Percentiles rank a stretch among this genome's conserved stretches.
These are phyloP conservation scores for Tor tambroides DNA, from an alignment of 2,113 vertebrate genomes.

Conservation along the genomic window DNA sequence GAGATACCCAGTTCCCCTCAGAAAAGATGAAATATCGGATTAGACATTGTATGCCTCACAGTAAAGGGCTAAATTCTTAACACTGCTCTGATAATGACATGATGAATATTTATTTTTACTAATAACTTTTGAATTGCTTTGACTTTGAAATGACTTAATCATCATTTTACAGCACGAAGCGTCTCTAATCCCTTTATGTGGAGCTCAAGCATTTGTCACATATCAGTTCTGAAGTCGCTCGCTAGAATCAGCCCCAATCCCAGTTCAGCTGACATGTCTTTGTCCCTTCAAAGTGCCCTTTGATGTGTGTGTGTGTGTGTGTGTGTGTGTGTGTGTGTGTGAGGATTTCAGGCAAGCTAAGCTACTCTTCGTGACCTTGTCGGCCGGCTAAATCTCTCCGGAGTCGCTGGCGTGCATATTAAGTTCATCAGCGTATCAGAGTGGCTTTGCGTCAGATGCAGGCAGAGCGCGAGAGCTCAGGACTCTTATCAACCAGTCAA, in stretches of 20 bases:
- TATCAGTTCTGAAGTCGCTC: constrained; percentile 15
- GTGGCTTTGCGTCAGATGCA: constrained; percentile 22
- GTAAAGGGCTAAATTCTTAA: background rate
- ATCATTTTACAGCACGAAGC: constrained; percentile 28
- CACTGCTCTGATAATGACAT: background rate
- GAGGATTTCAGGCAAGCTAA: background rate
- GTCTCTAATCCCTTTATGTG: constrained; percentile 32
- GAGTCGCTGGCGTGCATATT: constrained; percentile 32
- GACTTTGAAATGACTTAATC: constrained; percentile 37
- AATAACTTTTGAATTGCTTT: constrained; percentile 27
- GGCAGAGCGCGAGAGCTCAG: constrained; percentile 4
- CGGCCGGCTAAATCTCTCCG: background rate
- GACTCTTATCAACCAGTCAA: constrained; percentile 50
- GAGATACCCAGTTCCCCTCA: background rate
- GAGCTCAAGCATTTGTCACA: constrained; percentile 16
- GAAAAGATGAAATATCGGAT: background rate
- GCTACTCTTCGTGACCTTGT: constrained; percentile 46
- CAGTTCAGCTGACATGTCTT: constrained; percentile 13
- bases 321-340: background rate
- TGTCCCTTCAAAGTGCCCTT: constrained; percentile 12
- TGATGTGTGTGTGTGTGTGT: background rate
- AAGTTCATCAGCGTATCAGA: constrained; percentile 4
- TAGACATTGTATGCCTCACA: background rate
- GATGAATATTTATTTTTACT: constrained; percentile 15
- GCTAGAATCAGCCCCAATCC: background rate